Base-by-base conservation (phyloP, 2,797 vertebrate genomes). In the Podargus strigoides region DNA sequence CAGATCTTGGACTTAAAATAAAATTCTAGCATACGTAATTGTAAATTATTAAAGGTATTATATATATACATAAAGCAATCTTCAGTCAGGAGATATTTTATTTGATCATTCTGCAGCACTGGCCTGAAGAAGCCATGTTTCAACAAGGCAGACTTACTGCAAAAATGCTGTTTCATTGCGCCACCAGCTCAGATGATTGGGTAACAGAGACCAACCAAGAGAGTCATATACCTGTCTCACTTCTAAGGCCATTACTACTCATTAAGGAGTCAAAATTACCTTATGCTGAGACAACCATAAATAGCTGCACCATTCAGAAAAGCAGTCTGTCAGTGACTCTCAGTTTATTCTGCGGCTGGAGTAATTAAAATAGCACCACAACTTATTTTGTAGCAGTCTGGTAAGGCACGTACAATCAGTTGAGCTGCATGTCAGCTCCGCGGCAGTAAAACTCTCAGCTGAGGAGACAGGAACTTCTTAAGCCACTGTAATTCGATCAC, bases 401-500 rank as follows among this genome's bases (percentile, higher is more conserved):
- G 18, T 46, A 67, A 41, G n/a, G 34, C 0, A 0, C 1, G 12
- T 70, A 49, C 0, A 1, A 85, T 49, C 64, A 63, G 44, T 19
- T 49, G 68, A 74, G 56, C 74, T 76, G 50, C 1, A 1, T 23
- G 75, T 74, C 44, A 34, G 52, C 46, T 77, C 64, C 52, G 78
- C 6, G 64, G 41, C 8, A 2, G 44, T 34, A 89, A 72, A 90
- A 87, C 34, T 55, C 90, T 62, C 64, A 68, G 63, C 72, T 79
- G 34, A 92, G 46, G 52, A 69, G 72, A 67, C 77, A 80, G 72
- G 64, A 94, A 87, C 89, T 77, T 87, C 92, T 93, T 70, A 73
- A 91, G 34, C 27, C 75, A 56, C 63, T 60, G 93, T 74, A 94
- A 95, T 76, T 87, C 78, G 91, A 94, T 83, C 89, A 37, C 34